A percentile compares a stretch with the other conserved stretches of the same genome.
Conservation (phyloP, 2,888 invertebrate species). For the Cephus runcator region DNA sequence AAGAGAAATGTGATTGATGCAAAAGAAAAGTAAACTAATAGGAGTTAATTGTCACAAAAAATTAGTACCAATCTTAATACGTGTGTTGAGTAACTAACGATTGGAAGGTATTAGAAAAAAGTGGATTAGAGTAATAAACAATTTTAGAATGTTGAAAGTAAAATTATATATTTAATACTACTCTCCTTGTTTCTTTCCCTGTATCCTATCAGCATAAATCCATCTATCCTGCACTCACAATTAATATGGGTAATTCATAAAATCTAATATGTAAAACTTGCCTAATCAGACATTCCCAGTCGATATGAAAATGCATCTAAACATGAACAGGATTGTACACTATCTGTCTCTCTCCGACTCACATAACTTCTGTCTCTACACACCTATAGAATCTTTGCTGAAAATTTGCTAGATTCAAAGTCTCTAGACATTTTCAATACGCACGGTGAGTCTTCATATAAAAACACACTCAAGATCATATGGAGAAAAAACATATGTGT, state of each 20-base stretch:
- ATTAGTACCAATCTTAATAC: not conserved
- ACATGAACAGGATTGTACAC: not conserved
- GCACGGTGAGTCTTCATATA: not conserved
- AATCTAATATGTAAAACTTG: not conserved
- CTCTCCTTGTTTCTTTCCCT: too few species aligned
- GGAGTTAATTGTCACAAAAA: not conserved
- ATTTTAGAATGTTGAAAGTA: not conserved
- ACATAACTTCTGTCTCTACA: constrained; percentile 16
- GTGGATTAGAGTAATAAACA: not conserved
- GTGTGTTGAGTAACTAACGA: not conserved
- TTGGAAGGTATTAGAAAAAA: not conserved
- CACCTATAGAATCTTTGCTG: not conserved
- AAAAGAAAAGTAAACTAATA: not conserved
- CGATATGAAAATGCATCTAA: not conserved
- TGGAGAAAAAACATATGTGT: too few species aligned
- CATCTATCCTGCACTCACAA: not conserved
- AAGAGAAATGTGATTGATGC: too few species aligned
- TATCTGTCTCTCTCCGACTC: constrained; percentile 28
- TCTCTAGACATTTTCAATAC: not conserved
- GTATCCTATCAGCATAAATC: not conserved
- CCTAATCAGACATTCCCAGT: constrained; percentile 24
- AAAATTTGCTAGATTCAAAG: not conserved
- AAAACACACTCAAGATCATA: too few species aligned
- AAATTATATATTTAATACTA: too few species aligned
- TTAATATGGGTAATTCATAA: not conserved